Evolutionary conservation across 2,113 vertebrate genomes (phyloP), one percentile per base, ranked within the genome.

Genomic region (Petaurus breviceps): DNA sequence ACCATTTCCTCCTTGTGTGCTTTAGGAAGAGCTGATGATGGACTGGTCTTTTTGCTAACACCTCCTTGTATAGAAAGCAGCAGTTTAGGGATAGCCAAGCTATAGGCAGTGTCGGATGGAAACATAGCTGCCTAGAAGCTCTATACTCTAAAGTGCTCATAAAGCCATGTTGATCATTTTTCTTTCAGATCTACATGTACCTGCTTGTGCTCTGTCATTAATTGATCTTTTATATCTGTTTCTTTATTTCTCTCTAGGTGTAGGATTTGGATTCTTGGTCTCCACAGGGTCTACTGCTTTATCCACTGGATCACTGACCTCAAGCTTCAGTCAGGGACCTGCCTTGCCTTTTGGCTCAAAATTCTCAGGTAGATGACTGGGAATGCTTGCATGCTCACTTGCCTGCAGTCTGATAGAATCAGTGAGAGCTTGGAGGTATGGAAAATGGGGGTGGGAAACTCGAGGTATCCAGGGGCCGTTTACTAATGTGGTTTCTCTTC

Each of bases 271-370:
- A 52, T 47, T 95, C 0, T n/a, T 97, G 54, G 16, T 97, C 51
- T 91, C 98, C 23, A 92, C 98, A 51, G 54, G 98, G 92, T 91
- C 95, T 51, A n/a, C 93, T 0, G 91, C 91, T 22, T 52, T 94
- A 4, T 37, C 93, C 49, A 93, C 98, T 0, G 94, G 98, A 14
- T 37, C 98, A 0, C 46, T 93, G 55, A 68, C 68, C 16, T 3
- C 97, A 0, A 91, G 49, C 14, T 37, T 97, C 26, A 94, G 46
- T 94, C 99, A 98, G 95, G 98, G 97, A 28, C 97, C 98, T 14
- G 89, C 98, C 1, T 98, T 99, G 92, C 47, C 97, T 90, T 99
- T 99, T 97, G 99, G 99, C 31, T 93, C 98, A 89, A 99, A 99
- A 97, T 98, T 99, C 7, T 98, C 99, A 98, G 99, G 99, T 98